Percentiles rank a stretch among this genome's conserved stretches.
These are phyloP conservation scores for Papilio dardanus DNA, from an alignment of 1,140 invertebrate species.

Conservation along the genomic window DNA sequence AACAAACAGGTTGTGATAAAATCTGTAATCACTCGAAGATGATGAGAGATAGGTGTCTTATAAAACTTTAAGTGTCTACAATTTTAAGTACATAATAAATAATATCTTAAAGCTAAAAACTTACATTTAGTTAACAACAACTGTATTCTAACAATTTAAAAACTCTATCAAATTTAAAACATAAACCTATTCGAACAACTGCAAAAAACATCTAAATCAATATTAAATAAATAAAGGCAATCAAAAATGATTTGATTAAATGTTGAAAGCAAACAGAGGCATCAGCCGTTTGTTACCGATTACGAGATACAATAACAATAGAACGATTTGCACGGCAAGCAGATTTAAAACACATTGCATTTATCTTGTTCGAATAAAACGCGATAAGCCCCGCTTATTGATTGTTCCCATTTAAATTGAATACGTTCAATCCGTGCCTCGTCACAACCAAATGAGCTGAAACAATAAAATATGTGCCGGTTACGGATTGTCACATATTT, in stretches of 20 bases:
- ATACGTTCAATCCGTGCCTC: slow-evolving; percentile 67
- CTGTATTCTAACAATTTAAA: neutral
- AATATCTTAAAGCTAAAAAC: neutral
- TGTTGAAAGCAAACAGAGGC: slow-evolving; percentile 44
- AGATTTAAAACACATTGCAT: slow-evolving; percentile 75
- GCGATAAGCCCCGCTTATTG: slow-evolving; percentile 75
- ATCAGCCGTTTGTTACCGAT: slow-evolving; percentile 53
- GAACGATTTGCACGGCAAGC: slow-evolving; percentile 66
- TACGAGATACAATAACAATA: slow-evolving; percentile 58
- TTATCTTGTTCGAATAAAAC: slow-evolving; percentile 74
- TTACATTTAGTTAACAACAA: neutral
- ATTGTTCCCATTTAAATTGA: slow-evolving; percentile 78
- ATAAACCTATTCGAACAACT: neutral
- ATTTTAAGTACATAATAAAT: too few relatives aligned
- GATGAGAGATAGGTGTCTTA: neutral
- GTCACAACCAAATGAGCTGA: slow-evolving; percentile 59
- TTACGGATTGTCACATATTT: neutral
- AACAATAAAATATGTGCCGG: slow-evolving; percentile 44
- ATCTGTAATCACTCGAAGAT: neutral
- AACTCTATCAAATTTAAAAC: neutral
- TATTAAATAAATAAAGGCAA: slow-evolving; percentile 17
- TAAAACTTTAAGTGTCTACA: too few relatives aligned
- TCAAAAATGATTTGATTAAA: slow-evolving; percentile 30
- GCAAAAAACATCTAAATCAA: slow-evolving; percentile 32
- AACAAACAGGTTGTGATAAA: neutral